Evolutionary conservation across 2,113 vertebrate species (phyloP), one percentile per base, ranked within the genome.

Genomic region (Apus apus): DNA sequence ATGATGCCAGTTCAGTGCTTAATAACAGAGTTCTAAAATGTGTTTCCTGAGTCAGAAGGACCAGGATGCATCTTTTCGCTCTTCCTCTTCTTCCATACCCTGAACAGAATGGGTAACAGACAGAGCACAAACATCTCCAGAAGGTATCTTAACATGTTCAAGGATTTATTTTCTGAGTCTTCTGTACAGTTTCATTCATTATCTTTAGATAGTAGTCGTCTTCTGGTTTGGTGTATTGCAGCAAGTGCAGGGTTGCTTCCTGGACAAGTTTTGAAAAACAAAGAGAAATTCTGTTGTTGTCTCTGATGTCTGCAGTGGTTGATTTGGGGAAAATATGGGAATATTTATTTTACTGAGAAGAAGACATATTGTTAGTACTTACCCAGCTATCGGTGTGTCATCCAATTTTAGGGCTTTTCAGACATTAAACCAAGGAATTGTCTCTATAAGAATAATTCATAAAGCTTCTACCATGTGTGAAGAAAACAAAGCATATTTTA

Each of bases 401-500:
- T 77, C 86, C 87, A 76, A 94, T 86, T 93, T 85, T 17, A 61
- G 78, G 91, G 76, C 29, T 90, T 92, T 88, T 79, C 76, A 92
- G 73, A 46, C 89, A 71, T 64, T 86, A 73, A 79, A 87, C 82
- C 11, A 9, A 60, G 48, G 90, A 93, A 82, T 89, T 32, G 43
- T 94, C 70, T 93, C 77, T 60, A 68, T 46, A 43, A 94, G 66
- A 89, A 84, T 94, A 85, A 96, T 92, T 95, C 76, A 90, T 73
- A 89, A 78, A 82, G 9, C 34, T 90, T 85, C 87, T 87, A 84
- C 56, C 58, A 74, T 61, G 56, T 89, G 54, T 85, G 85, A 90
- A 90, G 95, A 94, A 91, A 93, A 94, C 76, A 95, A 96, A 95
- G 85, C 68, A 51, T 70, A 60, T 83, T 96, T 95, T 96, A 97